Percentiles rank a stretch among this genome's conserved stretches.
Conservation (phyloP, 2,797 vertebrate species). For the Lates japonicus region DNA sequence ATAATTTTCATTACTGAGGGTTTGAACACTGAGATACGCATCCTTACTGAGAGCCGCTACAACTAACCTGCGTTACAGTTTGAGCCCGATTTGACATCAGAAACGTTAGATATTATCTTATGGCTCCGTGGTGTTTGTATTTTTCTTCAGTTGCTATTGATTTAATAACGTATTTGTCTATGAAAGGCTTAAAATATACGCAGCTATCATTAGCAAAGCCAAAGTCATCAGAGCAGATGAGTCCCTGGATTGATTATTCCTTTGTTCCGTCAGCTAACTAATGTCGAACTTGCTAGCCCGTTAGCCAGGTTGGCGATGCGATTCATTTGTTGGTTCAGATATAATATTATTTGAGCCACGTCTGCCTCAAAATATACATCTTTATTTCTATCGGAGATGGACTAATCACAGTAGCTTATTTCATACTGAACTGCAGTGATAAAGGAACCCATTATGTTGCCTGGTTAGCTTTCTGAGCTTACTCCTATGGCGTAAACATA, state of each 20-base stretch:
- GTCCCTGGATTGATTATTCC: constrained; percentile 79
- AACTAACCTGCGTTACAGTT: constrained; percentile 3
- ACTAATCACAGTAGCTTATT: constrained; percentile 9
- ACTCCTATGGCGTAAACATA: constrained; percentile 74
- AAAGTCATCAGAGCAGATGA: constrained; percentile 57
- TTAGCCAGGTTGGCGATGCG: constrained; percentile 50
- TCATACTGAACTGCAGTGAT: constrained; percentile 18
- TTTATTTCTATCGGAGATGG: background rate
- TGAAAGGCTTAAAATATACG: background rate
- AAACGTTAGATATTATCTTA: constrained; percentile 16
- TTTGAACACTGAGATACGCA: background rate
- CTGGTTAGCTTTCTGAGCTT: constrained; percentile 49
- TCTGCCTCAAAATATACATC: background rate
- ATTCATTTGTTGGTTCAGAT: background rate
- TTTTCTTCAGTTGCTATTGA: background rate
- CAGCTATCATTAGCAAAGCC: constrained; percentile 12
- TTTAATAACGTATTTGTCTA: background rate
- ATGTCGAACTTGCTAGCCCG: constrained; percentile 72
- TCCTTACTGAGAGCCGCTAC: background rate
- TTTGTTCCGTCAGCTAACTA: constrained; percentile 85
- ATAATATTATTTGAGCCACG: background rate
- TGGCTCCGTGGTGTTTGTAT: background rate
- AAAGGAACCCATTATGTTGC: constrained; percentile 44
- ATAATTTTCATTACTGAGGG: background rate
- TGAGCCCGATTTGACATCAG: constrained; percentile 16